Conservation (phyloP, 2,888 invertebrate species). For the Eurytoma adleriae region DNA sequence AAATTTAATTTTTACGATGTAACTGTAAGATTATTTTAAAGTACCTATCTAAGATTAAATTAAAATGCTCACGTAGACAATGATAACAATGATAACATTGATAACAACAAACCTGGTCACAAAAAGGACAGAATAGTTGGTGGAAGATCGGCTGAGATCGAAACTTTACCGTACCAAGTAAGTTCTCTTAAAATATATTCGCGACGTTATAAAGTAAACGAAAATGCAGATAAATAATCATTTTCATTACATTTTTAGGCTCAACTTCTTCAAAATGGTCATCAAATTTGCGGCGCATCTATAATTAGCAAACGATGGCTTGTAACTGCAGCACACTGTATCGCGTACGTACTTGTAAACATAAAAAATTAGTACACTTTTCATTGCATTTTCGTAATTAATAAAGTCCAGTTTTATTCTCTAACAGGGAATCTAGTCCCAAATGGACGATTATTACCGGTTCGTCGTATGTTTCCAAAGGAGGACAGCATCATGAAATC, state of each 20-base stretch:
- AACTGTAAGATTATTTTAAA: too few species aligned
- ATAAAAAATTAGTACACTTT: background rate
- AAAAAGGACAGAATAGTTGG: constrained; percentile 17
- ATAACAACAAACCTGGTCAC: background rate
- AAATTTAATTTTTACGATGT: background rate
- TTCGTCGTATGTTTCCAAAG: background rate
- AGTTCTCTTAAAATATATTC: background rate
- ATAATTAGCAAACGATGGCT: constrained; percentile 45
- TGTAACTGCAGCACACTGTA: constrained; percentile 50
- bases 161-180: constrained; percentile 28
- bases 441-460: constrained; percentile 15
- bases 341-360: constrained; percentile 40
- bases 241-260: constrained; percentile 6
- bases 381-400: too few species aligned
- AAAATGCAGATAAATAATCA: background rate
- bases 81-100: too few species aligned
- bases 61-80: too few species aligned
- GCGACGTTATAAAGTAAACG: background rate
- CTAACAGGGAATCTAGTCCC: background rate
- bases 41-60: too few species aligned
- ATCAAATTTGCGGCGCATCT: constrained; percentile 35
- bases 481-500: background rate
- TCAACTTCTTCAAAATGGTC: background rate
- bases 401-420: background rate
- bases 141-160: constrained; percentile 6